Evolutionary conservation across 2,888 invertebrate genomes (phyloP), one percentile per base, ranked within the genome.

Genomic region (Epirrhoe tristata): DNA sequence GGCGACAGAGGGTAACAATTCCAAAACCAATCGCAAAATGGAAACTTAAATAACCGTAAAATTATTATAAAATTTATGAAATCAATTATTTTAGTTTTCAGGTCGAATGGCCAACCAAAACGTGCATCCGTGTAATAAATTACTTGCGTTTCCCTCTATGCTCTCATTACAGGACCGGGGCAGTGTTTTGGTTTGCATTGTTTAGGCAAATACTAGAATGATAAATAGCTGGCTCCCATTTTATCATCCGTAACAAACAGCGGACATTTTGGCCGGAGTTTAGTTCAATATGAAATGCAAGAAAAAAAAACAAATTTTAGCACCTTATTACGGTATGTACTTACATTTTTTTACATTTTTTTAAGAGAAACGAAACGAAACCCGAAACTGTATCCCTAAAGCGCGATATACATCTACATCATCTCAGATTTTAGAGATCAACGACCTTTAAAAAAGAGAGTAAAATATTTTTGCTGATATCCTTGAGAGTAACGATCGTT

Each of bases 141-240:
- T 24, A 52, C 31, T 58, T 58, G 65, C 61, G 64, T 63, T 68
- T 64, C 62, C 57, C 54, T 12, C 39, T 67, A 70, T 67, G 63
- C 50, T 46, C 55, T 70, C 69, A 70, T 68, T 71, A 71, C 64
- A 67, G 43, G 53, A 17, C 64, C 60, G 46, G 10, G 39, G 8
- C 69, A 57, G 58, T 66, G 66, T 65, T 63, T 64, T 64, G 57
- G 58, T 48, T 43, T 46, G 61, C 60, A 69, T 69, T 72, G 70
- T 74, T 67, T 67, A 69, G 63, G 66, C 64, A 59, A 68, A 69
- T 65, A 64, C 66, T 63, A 39, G 43, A 66, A 51, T 74, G 72
- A 71, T 69, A 67, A 63, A 72, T 66, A 63, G 57, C 36, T 58
- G 43, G 56, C 65, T 46, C 52, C 62, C 66, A 72, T 74, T 70